Conservation (phyloP, 2,888 invertebrate genomes). For the Auanema freiburgensis region DNA sequence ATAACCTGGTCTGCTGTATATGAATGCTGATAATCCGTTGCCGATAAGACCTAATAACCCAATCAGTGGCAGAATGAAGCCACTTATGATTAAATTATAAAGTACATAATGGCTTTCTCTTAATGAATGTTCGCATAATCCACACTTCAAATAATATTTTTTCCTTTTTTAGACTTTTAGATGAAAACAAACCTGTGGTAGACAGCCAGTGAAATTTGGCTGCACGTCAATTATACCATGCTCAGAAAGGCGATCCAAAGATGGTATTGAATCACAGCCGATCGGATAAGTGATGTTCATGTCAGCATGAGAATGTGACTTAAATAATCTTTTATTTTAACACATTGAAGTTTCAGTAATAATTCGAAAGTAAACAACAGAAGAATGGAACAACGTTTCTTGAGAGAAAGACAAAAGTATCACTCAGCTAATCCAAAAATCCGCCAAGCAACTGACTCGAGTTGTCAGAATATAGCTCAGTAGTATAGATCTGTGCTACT, state of each 20-base stretch:
- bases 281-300: conserved; percentile 32
- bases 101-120: conserved; percentile 37
- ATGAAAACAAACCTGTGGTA: conserved; percentile 17
- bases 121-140: conserved; percentile 33
- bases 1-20: conserved; percentile 57
- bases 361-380: conserved; percentile 19
- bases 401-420: conserved; percentile 2
- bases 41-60: conserved; percentile 58
- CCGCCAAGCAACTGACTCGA: too few relatives aligned
- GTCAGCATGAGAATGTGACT: conserved; percentile 7
- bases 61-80: conserved; percentile 58
- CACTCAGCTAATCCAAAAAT: too few relatives aligned
- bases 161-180: background rate
- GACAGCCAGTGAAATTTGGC: conserved; percentile 21
- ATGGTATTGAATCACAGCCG: conserved; percentile 26
- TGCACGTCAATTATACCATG: conserved; percentile 15
- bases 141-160: conserved; percentile 30
- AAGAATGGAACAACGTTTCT: conserved; percentile 15
- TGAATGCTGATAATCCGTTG: conserved; percentile 59
- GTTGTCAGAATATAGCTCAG: too few relatives aligned
- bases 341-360: too few relatives aligned
- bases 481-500: too few relatives aligned
- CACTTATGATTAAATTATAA: conserved; percentile 59
- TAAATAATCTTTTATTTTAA: too few relatives aligned
- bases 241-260: conserved; percentile 16